Conservation (phyloP, 1,140 invertebrate species). For the Bacillus rossius region DNA sequence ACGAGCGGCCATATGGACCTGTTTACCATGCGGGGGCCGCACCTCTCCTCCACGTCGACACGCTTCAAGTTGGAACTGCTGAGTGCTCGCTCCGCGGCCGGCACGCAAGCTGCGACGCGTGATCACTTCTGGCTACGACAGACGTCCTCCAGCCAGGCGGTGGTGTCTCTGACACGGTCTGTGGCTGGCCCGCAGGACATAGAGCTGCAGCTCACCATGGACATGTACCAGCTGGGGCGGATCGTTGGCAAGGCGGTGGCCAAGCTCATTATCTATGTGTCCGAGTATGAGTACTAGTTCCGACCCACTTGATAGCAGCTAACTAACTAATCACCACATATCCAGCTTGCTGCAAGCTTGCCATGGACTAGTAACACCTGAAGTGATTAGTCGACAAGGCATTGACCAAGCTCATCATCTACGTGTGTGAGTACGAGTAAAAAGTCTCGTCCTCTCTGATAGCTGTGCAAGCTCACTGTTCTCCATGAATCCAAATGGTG, state of each 20-base stretch:
- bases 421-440: no score
- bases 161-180: constrained; percentile 61
- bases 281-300: constrained; percentile 52
- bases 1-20: constrained; percentile 61
- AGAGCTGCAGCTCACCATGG: constrained; percentile 80
- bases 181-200: constrained; percentile 86
- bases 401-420: no score
- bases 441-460: no score
- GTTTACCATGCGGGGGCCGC: constrained; percentile 77
- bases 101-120: constrained; percentile 54
- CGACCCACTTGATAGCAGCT: no score
- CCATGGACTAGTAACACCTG: no score
- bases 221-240: constrained; percentile 62
- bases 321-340: no score
- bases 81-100: constrained; percentile 52
- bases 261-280: constrained; percentile 78
- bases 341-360: no score
- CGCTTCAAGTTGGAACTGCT: constrained; percentile 70
- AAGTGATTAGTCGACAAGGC: no score
- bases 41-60: constrained; percentile 57
- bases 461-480: no score
- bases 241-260: constrained; percentile 76
- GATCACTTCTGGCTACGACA: constrained; percentile 57
- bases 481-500: no score
- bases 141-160: constrained; percentile 57